Base-by-base conservation (phyloP, 1,140 invertebrate species). In the Ips nitidus region DNA sequence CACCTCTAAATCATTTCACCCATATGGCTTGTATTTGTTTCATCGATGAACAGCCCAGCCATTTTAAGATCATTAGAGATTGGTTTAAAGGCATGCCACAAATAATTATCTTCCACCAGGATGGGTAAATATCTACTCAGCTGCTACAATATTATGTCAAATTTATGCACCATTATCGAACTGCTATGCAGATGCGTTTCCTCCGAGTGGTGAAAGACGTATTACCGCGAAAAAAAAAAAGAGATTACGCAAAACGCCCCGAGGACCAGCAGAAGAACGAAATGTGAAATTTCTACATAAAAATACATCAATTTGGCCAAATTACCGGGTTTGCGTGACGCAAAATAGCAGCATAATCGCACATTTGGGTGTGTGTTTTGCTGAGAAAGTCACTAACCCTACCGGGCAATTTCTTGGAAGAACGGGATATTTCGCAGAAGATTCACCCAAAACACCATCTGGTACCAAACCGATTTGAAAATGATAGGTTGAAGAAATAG, bases 241-340 rank as follows among this genome's bases (percentile, higher is more conserved):
- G 36, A 4, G 7, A 38, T 56, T 56, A 39, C 53, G 53, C 37
- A 56, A 56, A 56, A 7, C 38, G n/a, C 7, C 53, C 53, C 2
- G 53, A 38, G 53, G 53, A n/a, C 45, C 22, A n/a, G 7, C 38
- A n/a, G 53, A 56, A 36, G n/a, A 56, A n/a, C 22, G 47, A 7
- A 56, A 56, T 56, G 53, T 37, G 53, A 56, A 56, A 56, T 56
- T 56, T 56, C 53, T 36, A 56, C 53, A 56, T 56, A 56, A 56
- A 56, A 56, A 56, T 56, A 37, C 53, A 56, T 56, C 38, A 7
- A 56, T 56, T 56, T 56, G n/a, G 53, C n/a, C 53, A 56, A 56
- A 56, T 56, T 56, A 56, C 53, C 53, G 53, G 53, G 53, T 38
- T 56, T 56, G 53, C 53, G 53, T 56, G 53, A 56, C 38, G 53